Percentiles rank a stretch among this genome's conserved stretches.
Conservation (phyloP, 2,797 vertebrate genomes). For the Sebastes iracundus region DNA sequence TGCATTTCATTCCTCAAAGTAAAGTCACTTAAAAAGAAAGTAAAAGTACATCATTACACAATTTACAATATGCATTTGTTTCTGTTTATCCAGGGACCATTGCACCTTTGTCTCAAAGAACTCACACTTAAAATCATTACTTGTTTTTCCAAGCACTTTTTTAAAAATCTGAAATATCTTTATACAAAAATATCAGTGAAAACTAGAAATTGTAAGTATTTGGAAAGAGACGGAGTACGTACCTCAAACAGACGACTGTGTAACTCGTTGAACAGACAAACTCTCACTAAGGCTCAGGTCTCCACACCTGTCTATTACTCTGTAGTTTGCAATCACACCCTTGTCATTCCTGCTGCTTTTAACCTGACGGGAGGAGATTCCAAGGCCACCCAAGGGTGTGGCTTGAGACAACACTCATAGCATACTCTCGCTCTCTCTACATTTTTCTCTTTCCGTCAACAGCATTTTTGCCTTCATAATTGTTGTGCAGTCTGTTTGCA, state of each 20-base stretch:
- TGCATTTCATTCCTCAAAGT: neutral
- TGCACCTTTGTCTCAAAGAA: neutral
- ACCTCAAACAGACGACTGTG: conserved; percentile 39
- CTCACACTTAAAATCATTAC: neutral
- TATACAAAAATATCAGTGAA: neutral
- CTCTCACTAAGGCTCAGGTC: neutral
- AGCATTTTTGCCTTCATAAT: neutral
- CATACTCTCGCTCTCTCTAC: neutral
- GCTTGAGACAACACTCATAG: conserved; percentile 57
- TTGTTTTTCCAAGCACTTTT: neutral
- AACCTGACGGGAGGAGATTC: conserved; percentile 70
- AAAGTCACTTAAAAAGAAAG: neutral
- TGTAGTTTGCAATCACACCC: conserved; percentile 50
- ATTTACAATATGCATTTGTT: neutral
- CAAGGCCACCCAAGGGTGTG: conserved; percentile 75
- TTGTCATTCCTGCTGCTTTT: conserved; percentile 62
- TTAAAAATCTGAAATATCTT: neutral
- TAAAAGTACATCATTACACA: neutral
- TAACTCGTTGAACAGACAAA: neutral
- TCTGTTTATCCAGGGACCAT: neutral
- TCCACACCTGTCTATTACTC: conserved; percentile 35
- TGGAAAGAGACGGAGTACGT: conserved; percentile 18
- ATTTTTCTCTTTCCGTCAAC: conserved; percentile 26
- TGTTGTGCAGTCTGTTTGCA: neutral
- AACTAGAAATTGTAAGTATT: neutral